Conservation (phyloP, 2,113 vertebrate genomes). For the Ahaetulla prasina region DNA sequence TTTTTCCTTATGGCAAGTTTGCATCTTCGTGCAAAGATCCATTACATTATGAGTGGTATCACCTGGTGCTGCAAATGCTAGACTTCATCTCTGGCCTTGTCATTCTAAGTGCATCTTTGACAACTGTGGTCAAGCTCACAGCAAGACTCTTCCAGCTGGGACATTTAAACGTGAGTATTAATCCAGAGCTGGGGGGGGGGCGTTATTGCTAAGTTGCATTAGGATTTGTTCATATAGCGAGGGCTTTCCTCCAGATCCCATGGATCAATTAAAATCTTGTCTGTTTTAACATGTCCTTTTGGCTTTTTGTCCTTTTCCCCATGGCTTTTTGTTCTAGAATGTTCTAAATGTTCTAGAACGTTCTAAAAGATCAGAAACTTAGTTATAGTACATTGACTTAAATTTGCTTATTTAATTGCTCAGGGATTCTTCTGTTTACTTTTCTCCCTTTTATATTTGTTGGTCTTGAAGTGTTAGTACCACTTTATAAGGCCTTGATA, state of each 20-base stretch:
- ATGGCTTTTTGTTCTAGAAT: not conserved
- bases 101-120: slow-evolving; percentile 36
- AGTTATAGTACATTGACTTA: not conserved
- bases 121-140: slow-evolving; percentile 33
- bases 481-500: not conserved
- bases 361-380: not conserved
- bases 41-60: slow-evolving; percentile 2
- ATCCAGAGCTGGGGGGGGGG: accelerated
- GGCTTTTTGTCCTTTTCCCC: not conserved
- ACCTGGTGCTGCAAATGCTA: slow-evolving; percentile 37
- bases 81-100: slow-evolving; percentile 20
- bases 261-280: not conserved
- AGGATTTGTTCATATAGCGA: not conserved
- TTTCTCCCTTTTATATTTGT: not conserved
- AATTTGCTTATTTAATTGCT: not conserved
- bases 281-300: not conserved
- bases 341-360: no score
- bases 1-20: slow-evolving; percentile 49
- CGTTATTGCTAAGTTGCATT: not conserved
- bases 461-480: not conserved
- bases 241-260: not conserved
- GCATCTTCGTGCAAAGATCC: slow-evolving; percentile 46
- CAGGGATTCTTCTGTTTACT: not conserved
- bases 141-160: slow-evolving; percentile 33
- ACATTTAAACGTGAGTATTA: slow-evolving; percentile 31